These are phyloP conservation scores for Periophthalmus modestus DNA, from an alignment of 2,113 vertebrate genomes.

Conservation along the genomic window DNA sequence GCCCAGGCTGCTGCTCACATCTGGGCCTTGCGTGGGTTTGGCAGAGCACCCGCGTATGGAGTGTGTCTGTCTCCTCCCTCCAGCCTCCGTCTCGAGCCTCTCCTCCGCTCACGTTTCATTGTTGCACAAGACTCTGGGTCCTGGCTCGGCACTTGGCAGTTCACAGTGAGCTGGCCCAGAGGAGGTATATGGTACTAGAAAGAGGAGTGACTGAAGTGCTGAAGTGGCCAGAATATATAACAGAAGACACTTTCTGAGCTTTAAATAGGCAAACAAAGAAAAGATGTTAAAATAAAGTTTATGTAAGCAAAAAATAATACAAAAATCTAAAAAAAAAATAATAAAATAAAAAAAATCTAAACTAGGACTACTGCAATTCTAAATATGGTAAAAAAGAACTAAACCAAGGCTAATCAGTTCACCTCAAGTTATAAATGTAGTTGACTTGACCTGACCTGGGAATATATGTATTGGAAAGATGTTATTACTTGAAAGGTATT, in stretches of 20 bases:
- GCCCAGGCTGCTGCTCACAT: slow-evolving; percentile 48
- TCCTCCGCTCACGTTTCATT: slow-evolving; percentile 65
- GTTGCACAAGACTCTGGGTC: slow-evolving; percentile 69
- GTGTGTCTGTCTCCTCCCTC: slow-evolving; percentile 59
- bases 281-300: too few relatives aligned
- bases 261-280: neutral
- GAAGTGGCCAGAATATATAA: neutral
- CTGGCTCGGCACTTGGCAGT: slow-evolving; percentile 41
- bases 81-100: slow-evolving; percentile 6
- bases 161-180: slow-evolving; percentile 30
- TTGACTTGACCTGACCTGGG: too few relatives aligned
- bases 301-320: too few relatives aligned
- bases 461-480: too few relatives aligned
- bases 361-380: too few relatives aligned
- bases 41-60: slow-evolving; percentile 59
- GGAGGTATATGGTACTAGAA: slow-evolving; percentile 31
- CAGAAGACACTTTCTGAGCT: neutral
- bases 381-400: too few relatives aligned
- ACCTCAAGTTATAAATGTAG: too few relatives aligned
- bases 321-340: too few relatives aligned
- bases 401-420: too few relatives aligned
- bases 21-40: slow-evolving; percentile 65
- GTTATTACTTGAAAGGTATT: too few relatives aligned
- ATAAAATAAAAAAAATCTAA: too few relatives aligned
- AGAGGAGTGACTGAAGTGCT: neutral